phyloP scores from a whole-genome alignment of 2,797 vertebrate genomes.

The Tachyglossus aculeatus region DNA sequence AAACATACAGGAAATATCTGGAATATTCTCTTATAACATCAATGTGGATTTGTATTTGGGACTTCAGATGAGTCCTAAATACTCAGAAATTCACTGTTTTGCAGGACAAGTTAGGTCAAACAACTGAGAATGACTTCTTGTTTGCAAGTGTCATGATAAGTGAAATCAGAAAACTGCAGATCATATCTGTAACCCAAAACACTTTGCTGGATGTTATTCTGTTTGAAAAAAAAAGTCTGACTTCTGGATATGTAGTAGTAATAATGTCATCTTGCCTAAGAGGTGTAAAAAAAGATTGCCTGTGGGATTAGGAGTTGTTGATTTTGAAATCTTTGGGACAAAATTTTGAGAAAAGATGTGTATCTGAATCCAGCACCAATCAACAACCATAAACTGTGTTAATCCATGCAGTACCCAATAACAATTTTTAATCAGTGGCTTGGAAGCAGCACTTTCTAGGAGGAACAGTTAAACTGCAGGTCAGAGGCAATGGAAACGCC shows the following conservation, averaged over 20 bases:
- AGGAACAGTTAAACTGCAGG: too few relatives aligned
- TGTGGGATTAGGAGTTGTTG: neutral
- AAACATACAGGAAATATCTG: too few relatives aligned
- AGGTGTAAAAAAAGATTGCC: neutral
- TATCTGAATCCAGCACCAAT: neutral
- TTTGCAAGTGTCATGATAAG: neutral
- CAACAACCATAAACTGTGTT: too few relatives aligned
- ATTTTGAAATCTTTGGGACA: neutral
- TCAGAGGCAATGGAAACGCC: too few relatives aligned
- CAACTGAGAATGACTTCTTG: constrained; percentile 13
- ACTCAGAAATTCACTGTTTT: constrained; percentile 24
- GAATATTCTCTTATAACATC: constrained; percentile 59
- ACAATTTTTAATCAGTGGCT: too few relatives aligned
- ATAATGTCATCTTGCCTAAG: neutral
- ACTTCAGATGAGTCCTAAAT: constrained; percentile 29
- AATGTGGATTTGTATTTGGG: constrained; percentile 35
- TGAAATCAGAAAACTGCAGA: neutral
- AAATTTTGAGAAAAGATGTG: constrained; percentile 9
- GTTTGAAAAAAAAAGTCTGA: neutral
- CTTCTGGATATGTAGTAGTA: neutral
- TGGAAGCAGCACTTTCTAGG: too few relatives aligned
- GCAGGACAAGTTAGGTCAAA: constrained; percentile 26
- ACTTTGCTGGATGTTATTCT: neutral
- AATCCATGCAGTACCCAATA: too few relatives aligned
- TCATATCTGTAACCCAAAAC: neutral